Evolutionary conservation across 2,888 invertebrate species (phyloP), one percentile per base, ranked within the genome.

Genomic region (Abscondita cerata): DNA sequence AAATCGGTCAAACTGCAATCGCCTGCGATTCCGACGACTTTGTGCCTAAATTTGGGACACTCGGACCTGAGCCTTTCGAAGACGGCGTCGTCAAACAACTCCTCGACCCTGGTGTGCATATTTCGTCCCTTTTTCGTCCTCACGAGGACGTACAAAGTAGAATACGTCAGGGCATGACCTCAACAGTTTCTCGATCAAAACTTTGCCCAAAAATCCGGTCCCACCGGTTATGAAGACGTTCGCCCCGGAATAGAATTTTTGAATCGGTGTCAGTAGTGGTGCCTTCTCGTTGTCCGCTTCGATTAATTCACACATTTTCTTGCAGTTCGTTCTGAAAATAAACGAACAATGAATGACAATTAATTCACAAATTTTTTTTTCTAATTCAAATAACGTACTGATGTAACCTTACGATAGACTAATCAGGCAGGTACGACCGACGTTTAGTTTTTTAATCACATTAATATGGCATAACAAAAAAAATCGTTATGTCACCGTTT

Each of bases 81-180:
- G 0, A 89, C 87, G 18, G 85, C 83, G 69, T 90, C 89, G 11
- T 88, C 86, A 67, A 90, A 88, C 12, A 91, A 82, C 67, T 87
- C 86, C 9, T 88, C 88, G 50, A 90, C 78, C 57, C 91, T 83
- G 0, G 87, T 84, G 67, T 86, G 84, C 40, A 87, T 82, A 68
- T 87, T 86, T 74, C 89, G 87, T 0, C 81, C 89, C 76, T 84
- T 84, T 73, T 87, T 88, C 25, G 81, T 75, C 48, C 88, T 78
- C 15, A 87, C 80, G 38, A 88, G 75, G 19, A 87, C 70, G 70
- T 84, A 87, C 62, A 87, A 80, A 11, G 82, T 80, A 25, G 82
- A n/a, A 80, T 3, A 87, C 72, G 36, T 84, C 82, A 0, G 83
- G 81, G 40, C 87, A 87, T 12, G 82, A 80, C 48, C 87, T 81